Evolutionary conservation across 1,140 invertebrate genomes (phyloP).

Genomic region (Drosophila pachea): DNA sequence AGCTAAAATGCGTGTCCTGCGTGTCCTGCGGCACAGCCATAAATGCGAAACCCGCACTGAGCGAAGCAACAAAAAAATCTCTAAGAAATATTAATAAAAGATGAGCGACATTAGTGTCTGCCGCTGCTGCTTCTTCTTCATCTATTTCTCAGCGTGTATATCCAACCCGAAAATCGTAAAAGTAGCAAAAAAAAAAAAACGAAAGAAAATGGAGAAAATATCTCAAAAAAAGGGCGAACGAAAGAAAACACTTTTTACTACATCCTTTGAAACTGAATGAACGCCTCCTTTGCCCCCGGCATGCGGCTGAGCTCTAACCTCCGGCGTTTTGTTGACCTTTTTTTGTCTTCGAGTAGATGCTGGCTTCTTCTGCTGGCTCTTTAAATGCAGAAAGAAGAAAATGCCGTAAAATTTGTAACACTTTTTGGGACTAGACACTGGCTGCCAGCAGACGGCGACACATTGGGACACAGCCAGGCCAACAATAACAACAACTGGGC

Average conservation of each 20-base stretch:
- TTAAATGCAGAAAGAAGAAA: conserved; percentile 62
- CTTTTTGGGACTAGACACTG: conserved; percentile 52
- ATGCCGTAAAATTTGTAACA: conserved; percentile 75
- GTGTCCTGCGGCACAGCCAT: conserved; percentile 50
- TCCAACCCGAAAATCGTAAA: conserved; percentile 72
- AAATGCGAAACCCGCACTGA: conserved; percentile 27
- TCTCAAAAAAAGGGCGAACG: conserved; percentile 13
- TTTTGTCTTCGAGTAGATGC: conserved; percentile 26
- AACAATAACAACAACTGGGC: conserved; percentile 59
- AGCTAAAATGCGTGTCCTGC: conserved; percentile 2
- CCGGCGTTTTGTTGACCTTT: conserved; percentile 72
- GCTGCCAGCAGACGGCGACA: conserved; percentile 11
- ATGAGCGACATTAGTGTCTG: conserved; percentile 74
- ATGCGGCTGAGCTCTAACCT: conserved; percentile 52
- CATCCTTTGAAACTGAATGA: conserved; percentile 55
- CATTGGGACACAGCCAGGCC: conserved; percentile 11
- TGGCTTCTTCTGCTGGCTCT: conserved; percentile 43
- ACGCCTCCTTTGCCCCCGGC: conserved; percentile 2
- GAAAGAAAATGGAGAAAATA: conserved; percentile 7
- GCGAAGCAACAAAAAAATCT: conserved; percentile 41
- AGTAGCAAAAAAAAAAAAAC: conserved; percentile 17
- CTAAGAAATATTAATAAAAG: conserved; percentile 76
- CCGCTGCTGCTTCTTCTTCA: conserved; percentile 35
- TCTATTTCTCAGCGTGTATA: conserved; percentile 56
- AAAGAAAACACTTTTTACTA: conserved; percentile 68